phyloP scores from a whole-genome alignment of 2,113 vertebrate genomes.

The Petroica traversi region DNA sequence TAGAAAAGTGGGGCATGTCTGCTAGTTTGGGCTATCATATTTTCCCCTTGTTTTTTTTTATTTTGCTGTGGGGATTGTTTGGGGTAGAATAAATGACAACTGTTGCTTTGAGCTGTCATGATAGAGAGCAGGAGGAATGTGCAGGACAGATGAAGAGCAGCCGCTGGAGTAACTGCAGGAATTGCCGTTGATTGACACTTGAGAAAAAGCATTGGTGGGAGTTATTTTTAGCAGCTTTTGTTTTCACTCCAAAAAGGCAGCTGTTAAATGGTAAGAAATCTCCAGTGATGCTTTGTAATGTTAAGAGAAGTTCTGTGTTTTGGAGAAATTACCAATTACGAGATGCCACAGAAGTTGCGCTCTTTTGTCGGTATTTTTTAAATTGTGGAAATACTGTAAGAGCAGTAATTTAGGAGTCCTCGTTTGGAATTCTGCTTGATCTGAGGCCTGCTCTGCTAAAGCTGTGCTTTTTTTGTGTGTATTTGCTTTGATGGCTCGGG shows the following conservation, averaged over 20 bases:
- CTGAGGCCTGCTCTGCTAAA: neutral
- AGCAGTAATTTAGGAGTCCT: neutral
- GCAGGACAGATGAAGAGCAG: neutral
- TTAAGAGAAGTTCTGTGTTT: neutral
- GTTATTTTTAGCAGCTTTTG: constrained; percentile 53
- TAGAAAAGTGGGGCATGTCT: neutral
- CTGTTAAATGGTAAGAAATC: neutral
- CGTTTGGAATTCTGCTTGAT: neutral
- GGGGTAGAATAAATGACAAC: neutral
- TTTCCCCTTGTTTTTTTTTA: neutral
- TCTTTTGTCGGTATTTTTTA: neutral
- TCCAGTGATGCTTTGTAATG: neutral
- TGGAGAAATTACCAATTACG: neutral
- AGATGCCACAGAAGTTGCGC: neutral
- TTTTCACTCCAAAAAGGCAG: constrained; percentile 7
- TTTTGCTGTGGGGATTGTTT: neutral
- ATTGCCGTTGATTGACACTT: neutral
- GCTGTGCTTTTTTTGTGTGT: neutral
- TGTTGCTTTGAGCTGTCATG: neutral
- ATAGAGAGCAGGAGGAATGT: neutral
- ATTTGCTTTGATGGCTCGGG: neutral
- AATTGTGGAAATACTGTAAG: neutral
- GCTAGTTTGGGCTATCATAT: neutral
- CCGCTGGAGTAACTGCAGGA: neutral
- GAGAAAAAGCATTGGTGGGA: neutral